Evolutionary conservation across 2,113 vertebrate genomes (phyloP).

Genomic region (Erpornis zantholeuca): DNA sequence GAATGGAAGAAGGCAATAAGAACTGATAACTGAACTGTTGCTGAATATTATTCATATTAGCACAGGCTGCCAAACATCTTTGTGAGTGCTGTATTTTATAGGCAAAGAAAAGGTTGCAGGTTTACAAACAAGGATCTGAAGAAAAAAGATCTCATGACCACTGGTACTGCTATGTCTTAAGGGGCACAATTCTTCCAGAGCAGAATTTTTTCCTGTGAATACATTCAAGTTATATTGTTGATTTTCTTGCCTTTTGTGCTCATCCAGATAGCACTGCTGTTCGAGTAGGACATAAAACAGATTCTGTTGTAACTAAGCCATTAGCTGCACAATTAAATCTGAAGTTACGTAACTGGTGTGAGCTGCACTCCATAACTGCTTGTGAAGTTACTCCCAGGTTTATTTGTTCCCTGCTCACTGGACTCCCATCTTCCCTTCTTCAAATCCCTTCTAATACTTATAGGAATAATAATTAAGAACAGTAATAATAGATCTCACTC

Average conservation of each 20-base stretch:
- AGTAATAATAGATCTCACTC: neutral
- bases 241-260: neutral
- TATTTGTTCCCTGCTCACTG: neutral
- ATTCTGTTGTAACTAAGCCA: constrained; percentile 8
- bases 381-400: neutral
- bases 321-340: constrained; percentile 25
- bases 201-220: neutral
- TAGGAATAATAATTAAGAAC: neutral
- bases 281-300: neutral
- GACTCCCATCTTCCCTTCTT: neutral
- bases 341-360: neutral
- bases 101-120: neutral
- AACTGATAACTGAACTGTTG: neutral
- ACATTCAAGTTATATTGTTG: neutral
- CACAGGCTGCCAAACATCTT: neutral
- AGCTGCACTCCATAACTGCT: neutral
- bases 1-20: neutral
- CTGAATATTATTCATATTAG: neutral
- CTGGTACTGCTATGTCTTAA: neutral
- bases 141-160: neutral
- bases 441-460: neutral
- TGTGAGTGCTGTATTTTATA: neutral
- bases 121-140: neutral
- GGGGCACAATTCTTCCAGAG: neutral
- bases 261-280: neutral